Base-by-base conservation (phyloP, 2,113 vertebrate species). In the Scomber colias region DNA sequence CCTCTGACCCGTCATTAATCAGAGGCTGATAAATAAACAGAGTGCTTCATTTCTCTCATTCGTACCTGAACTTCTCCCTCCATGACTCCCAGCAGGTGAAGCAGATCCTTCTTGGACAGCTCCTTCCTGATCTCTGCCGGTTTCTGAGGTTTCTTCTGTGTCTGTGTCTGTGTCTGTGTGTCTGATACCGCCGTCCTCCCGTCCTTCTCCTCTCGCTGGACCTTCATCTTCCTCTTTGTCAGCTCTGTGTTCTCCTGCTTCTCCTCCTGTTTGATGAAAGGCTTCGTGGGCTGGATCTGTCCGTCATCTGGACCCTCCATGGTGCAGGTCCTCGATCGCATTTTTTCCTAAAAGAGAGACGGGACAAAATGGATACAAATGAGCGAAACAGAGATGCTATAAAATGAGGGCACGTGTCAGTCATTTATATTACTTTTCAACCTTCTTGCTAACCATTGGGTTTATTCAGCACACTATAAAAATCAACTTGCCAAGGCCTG, bases 31-130 rank as follows among this genome's bases (percentile, higher is more conserved):
- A 40, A 40, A 40, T 40, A 7, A 7, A 40, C 35, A 40, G 35
- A 40, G 24, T 27, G 3, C 24, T 3, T 27, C 24, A 27, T 27
- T 27, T 27, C 24, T 9, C 35, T 40, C 5, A 9, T 27, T 46
- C 5, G 0, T 45, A 99, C 98, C 97, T 99, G 97, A 13, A 99
- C 83, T 74, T 99, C 98, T 83, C 98, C 98, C 85, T 99, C 98
- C 98, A 99, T 99, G 90, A 99, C 91, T 35, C 97, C 96, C 79
- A 99, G 96, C 53, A 99, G 94, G 17, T 93, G 96, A 17, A 99
- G 91, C 68, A 99, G 94, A 17, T 98, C 96, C 60, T 95, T 95
- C 91, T 95, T 96, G 14, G 96, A 95, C 81, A 98, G 92, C 4
- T 97, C 96, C 86, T 93, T 96, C 71, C 60, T 93, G 54, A 84